Evolutionary conservation across 1,140 invertebrate species (phyloP).

Genomic region (Batillaria attramentaria): DNA sequence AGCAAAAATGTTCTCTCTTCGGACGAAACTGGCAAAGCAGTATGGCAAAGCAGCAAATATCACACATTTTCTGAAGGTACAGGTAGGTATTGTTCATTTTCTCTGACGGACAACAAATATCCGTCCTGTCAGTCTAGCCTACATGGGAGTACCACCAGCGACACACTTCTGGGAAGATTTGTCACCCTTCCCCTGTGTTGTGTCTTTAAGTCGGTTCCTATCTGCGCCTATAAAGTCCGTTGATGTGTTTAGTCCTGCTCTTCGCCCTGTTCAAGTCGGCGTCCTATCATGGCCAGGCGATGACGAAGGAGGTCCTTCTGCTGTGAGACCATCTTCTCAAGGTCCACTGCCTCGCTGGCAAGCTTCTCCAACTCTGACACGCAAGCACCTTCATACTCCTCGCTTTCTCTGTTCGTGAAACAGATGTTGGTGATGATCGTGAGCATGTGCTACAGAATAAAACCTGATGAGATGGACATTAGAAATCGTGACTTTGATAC

Average conservation of each 20-base stretch:
- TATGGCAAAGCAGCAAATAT: neutral
- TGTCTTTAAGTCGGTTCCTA: neutral
- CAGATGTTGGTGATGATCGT: neutral
- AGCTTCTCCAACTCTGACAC: neutral
- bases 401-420: neutral
- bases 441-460: neutral
- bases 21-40: neutral
- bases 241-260: neutral
- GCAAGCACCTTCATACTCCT: neutral
- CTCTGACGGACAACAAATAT: neutral
- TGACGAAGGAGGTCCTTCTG: slow-evolving; percentile 6
- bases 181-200: neutral
- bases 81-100: neutral
- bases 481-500: too few species aligned
- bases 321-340: neutral
- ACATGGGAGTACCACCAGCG: neutral
- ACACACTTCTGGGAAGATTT: neutral
- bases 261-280: neutral
- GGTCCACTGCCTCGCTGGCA: neutral
- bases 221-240: neutral
- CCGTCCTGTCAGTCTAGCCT: neutral
- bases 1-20: neutral
- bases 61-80: neutral
- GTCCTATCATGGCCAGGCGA: neutral
- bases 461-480: too few species aligned